Evolutionary conservation across 2,113 vertebrate genomes (phyloP).

Genomic region (Laterallus jamaicensis): DNA sequence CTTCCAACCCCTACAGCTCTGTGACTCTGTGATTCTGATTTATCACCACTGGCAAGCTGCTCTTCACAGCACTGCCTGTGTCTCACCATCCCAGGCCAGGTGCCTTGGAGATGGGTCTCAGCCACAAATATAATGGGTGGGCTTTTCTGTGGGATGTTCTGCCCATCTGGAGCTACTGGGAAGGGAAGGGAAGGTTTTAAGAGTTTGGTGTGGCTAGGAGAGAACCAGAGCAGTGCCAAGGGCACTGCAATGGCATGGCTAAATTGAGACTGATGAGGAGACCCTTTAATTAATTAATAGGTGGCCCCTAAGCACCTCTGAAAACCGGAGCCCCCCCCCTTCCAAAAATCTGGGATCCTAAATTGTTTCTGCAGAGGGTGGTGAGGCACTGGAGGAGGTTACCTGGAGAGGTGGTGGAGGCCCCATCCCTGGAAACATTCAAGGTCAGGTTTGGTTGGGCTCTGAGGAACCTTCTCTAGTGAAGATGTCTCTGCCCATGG

Average conservation of each 20-base stretch:
- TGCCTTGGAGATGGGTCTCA: neutral
- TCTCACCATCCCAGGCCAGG: neutral
- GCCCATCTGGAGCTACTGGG: neutral
- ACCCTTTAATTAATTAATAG: neutral
- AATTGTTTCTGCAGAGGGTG: no score
- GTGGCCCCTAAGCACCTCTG: neutral
- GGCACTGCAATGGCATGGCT: neutral
- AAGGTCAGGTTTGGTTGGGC: no score
- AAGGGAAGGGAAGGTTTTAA: neutral
- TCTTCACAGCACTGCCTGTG: neutral
- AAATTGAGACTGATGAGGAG: neutral
- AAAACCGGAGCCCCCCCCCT: neutral
- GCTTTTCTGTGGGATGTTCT: neutral
- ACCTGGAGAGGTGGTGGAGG: no score
- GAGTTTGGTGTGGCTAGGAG: neutral
- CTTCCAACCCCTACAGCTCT: no score
- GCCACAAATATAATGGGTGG: neutral
- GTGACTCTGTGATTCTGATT: neutral
- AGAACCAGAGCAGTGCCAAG: neutral
- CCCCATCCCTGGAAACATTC: no score
- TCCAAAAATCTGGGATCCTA: neutral
- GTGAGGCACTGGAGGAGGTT: no score
- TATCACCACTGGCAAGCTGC: neutral
- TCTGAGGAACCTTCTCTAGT: no score
- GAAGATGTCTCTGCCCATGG: no score